Base-by-base conservation (phyloP, 2,113 vertebrate species). In the Dicaeum eximium region DNA sequence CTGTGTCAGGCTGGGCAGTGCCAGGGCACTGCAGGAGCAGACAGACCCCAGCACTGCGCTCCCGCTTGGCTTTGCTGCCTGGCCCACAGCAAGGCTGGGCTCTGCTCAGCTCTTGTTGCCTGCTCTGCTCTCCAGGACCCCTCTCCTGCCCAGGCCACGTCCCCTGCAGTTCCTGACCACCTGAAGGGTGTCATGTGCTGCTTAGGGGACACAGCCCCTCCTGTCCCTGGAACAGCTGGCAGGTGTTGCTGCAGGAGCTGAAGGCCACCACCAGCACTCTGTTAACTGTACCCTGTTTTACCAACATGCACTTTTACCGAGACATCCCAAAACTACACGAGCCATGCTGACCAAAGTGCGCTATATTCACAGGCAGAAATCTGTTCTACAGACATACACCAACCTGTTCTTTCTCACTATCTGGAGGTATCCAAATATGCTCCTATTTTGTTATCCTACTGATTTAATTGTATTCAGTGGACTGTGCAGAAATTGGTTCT, bases 101-200 rank as follows among this genome's bases (percentile, higher is more conserved):
- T n/a, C 17, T n/a, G 24, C 19, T 53, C 54, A 62, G 64, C 40
- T 61, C 11, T 2, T n/a, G 17, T 4, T 23, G 31, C 21, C 42
- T 22, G 5, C 25, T 37, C 22, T 58, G 40, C 57, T 56, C 47
- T 42, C n/a, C 79, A 74, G 71, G 80, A 71, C 38, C 19, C 17
- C 35, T 87, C 56, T 66, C 7, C 37, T 62, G 60, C 24, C 53
- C 45, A 27, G 20, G 48, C 25, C 47, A 12, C 0, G 0, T 28
- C 30, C 60, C 47, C 33, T 9, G 45, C 27, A 30, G 37, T 6
- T 73, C 58, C 58, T 48, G 58, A 31, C 65, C n/a, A 4, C 4
- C 11, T 7, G 54, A 47, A 15, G 40, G 17, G 30, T 3, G 3
- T 28, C 18, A 12, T 54, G 15, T 0, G 1, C 44, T 71, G 38